Evolutionary conservation across 2,888 invertebrate species (phyloP), one percentile per base, ranked within the genome.

Genomic region (Yponomeuta malinellus): DNA sequence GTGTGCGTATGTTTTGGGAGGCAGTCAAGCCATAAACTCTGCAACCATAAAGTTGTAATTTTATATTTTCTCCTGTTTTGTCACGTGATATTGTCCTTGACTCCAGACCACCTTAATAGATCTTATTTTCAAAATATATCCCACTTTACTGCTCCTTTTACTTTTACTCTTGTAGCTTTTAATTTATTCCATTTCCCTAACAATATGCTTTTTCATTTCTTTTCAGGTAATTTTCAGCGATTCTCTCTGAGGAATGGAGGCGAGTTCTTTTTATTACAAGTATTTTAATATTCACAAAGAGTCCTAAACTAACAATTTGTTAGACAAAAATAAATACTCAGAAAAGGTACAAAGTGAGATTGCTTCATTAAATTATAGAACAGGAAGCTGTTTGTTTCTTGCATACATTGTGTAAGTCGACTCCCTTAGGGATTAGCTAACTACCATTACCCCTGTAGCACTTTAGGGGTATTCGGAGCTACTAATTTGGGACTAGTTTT

Each of bases 241-340:
- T 59, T 12, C 52, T 15, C 52, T 59, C 12, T 59, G 43, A 43
- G 52, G 52, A 59, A 59, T 15, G 52, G 52, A 59, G 52, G 52
- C 12, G 52, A 59, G 52, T 15, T 43, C 8, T 43, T 43, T 15
- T 59, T 59, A 59, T 15, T 59, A 59, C 12, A 15, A 59, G 52
- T 59, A 15, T 15, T 59, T 59, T 59, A 59, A 59, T 59, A 59
- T 59, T 59, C 52, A 59, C 52, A 59, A 8, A 59, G 52, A 3
- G 52, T 59, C 52, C 52, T 59, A 59, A 59, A 59, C 52, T 59
- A 59, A 59, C 52, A 59, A 59, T 59, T 59, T 15, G 52, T 59
- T 15, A 59, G 52, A 59, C 12, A 59, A 59, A 59, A 59, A 59
- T 59, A 59, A 59, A 59, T 59, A 59, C 52, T 59, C 3, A 59